phyloP scores from a whole-genome alignment of 92 coral and sea anemone species.

The Phymanthus crucifer region DNA sequence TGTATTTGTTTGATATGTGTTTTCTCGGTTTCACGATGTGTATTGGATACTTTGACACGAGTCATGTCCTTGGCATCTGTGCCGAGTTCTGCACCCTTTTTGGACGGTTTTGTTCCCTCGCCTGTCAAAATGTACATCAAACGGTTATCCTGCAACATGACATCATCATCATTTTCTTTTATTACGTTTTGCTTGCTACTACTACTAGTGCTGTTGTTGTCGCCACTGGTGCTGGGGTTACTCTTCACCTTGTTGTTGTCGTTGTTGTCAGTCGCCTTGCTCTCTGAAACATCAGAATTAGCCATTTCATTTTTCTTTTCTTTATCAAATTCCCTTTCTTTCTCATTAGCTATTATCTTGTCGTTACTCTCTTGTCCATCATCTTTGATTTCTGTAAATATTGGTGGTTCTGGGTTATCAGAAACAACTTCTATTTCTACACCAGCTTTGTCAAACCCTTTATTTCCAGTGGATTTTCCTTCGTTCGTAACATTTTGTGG shows the following conservation, averaged over 20 bases:
- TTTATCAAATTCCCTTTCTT: background rate
- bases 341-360: background rate
- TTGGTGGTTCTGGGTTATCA: background rate
- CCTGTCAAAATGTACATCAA: conserved; percentile 35
- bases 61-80: background rate
- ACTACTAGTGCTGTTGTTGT: background rate
- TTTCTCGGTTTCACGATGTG: background rate
- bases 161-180: background rate
- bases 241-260: conserved; percentile 7
- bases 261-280: background rate
- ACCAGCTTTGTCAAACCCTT: background rate
- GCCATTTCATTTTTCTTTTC: background rate
- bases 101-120: conserved; percentile 12
- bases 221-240: conserved; percentile 8
- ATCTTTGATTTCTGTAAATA: conserved; percentile 10
- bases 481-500: background rate
- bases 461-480: background rate
- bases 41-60: background rate
- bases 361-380: background rate
- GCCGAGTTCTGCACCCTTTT: background rate
- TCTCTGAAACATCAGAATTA: background rate
- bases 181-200: background rate
- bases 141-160: conserved; percentile 13
- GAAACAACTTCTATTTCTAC: background rate
- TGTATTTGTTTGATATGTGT: background rate